These are phyloP conservation scores for Andrena dorsata DNA, from an alignment of 2,888 invertebrate species.

Conservation along the genomic window DNA sequence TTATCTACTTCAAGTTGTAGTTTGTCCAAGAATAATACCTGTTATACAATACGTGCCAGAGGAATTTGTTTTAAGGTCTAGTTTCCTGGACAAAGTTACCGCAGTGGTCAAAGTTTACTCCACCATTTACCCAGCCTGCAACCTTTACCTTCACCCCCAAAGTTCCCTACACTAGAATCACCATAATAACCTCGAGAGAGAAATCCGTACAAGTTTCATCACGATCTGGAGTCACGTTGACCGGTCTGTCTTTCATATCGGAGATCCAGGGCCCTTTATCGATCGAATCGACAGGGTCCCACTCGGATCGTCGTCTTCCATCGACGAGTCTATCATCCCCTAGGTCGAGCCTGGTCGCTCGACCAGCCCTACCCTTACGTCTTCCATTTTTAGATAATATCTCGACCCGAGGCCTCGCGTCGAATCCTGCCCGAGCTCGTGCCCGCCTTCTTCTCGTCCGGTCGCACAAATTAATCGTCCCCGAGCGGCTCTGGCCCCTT, in stretches of 20 bases:
- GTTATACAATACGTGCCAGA: too few species aligned
- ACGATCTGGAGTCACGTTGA: conserved; percentile 22
- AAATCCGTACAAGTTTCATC: neutral
- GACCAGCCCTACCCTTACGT: conserved; percentile 68
- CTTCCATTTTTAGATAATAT: conserved; percentile 75
- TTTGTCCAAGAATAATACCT: too few species aligned
- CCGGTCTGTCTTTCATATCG: conserved; percentile 20
- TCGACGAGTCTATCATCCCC: conserved; percentile 32
- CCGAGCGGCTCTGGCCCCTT: neutral
- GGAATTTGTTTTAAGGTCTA: too few species aligned
- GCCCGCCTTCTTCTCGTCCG: conserved; percentile 65
- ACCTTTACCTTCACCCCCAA: too few species aligned
- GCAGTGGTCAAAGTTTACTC: too few species aligned
- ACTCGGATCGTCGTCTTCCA: conserved; percentile 60
- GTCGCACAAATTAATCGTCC: conserved; percentile 44
- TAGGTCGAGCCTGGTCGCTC: conserved; percentile 46
- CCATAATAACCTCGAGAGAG: too few species aligned
- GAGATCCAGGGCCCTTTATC: conserved; percentile 8
- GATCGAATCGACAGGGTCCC: conserved; percentile 3
- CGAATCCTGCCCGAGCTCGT: conserved; percentile 70
- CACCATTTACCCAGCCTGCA: too few species aligned
- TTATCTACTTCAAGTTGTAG: too few species aligned
- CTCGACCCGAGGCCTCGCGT: conserved; percentile 47
- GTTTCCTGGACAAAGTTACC: too few species aligned
- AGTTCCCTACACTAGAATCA: too few species aligned